Conservation (phyloP, 2,113 vertebrate genomes). For the Phylloscopus whistleri region DNA sequence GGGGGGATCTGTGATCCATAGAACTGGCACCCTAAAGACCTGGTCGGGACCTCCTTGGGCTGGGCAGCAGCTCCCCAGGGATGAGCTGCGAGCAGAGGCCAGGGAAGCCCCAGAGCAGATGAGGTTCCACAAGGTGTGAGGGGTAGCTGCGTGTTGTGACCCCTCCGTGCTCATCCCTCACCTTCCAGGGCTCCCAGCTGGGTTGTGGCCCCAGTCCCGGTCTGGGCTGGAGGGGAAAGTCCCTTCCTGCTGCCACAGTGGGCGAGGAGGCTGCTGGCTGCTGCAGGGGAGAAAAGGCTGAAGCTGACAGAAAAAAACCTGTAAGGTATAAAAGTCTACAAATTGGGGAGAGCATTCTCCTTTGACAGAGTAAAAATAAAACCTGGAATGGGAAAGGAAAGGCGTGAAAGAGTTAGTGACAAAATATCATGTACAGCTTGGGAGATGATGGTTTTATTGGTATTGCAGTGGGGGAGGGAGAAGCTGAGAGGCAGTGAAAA, state of each 20-base stretch:
- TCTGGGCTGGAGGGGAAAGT: rapidly evolving
- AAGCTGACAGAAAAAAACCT: constrained; percentile 1
- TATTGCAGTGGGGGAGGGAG: constrained; percentile 54
- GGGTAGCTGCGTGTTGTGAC: rapidly evolving
- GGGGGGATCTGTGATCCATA: background rate
- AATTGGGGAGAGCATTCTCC: constrained; percentile 15
- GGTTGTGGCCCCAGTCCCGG: rapidly evolving
- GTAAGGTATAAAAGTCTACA: background rate
- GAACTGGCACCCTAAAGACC: rapidly evolving
- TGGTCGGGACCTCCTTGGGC: rapidly evolving
- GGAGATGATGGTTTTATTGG: constrained; percentile 76
- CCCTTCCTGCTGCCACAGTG: background rate
- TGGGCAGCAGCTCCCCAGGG: background rate
- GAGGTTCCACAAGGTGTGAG: rapidly evolving
- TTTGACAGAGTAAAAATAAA: constrained; percentile 64
- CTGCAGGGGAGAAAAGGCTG: background rate
- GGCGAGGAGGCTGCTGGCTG: background rate
- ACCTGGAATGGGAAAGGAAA: constrained; percentile 47
- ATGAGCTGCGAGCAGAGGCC: background rate
- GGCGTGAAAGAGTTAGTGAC: constrained; percentile 65
- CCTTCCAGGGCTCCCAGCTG: background rate
- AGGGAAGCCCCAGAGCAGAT: rapidly evolving
- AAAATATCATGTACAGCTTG: constrained; percentile 65
- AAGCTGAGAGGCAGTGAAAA: constrained; percentile 76
- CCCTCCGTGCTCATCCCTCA: background rate